phyloP scores from a whole-genome alignment of 2,113 vertebrate species.

The Cricetomys ansorgei region DNA sequence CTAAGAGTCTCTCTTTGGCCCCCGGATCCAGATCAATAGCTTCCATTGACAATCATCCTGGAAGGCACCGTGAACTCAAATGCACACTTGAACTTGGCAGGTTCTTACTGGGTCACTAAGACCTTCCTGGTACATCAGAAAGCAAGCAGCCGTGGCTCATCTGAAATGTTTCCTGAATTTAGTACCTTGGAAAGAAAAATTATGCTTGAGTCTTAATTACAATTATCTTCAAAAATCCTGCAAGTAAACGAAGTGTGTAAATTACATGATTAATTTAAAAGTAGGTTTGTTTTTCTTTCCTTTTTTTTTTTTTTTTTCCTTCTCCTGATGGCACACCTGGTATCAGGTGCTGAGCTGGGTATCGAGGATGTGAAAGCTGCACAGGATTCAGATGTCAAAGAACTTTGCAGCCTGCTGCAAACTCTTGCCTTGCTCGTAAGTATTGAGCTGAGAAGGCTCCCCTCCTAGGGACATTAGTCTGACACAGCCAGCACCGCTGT shows the following conservation, averaged over 20 bases:
- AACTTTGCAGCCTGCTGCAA: background rate
- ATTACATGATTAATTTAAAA: conserved; percentile 6
- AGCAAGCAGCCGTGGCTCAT: conserved; percentile 6
- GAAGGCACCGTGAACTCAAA: conserved; percentile 4
- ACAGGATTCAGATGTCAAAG: background rate
- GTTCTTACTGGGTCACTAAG: background rate
- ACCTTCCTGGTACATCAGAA: background rate
- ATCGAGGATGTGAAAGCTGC: background rate
- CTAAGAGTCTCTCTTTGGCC: background rate
- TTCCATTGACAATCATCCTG: conserved; percentile 44
- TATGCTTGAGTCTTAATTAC: conserved; percentile 34
- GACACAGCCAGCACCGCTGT: background rate
- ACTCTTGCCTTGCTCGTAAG: background rate
- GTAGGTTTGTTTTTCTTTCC: background rate
- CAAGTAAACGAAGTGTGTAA: background rate
- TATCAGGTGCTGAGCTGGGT: background rate
- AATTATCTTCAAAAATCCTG: background rate
- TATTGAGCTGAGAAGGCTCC: background rate
- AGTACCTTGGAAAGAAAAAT: conserved; percentile 28
- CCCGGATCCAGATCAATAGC: conserved; percentile 63
- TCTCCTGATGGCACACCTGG: background rate
- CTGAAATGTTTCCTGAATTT: conserved; percentile 8
- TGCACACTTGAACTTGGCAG: background rate
- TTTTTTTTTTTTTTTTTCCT: background rate
- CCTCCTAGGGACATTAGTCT: background rate